Percentiles rank a stretch among this genome's conserved stretches.
These are phyloP conservation scores for Sialis fuliginosa DNA, from an alignment of 2,888 invertebrate species.

Conservation along the genomic window DNA sequence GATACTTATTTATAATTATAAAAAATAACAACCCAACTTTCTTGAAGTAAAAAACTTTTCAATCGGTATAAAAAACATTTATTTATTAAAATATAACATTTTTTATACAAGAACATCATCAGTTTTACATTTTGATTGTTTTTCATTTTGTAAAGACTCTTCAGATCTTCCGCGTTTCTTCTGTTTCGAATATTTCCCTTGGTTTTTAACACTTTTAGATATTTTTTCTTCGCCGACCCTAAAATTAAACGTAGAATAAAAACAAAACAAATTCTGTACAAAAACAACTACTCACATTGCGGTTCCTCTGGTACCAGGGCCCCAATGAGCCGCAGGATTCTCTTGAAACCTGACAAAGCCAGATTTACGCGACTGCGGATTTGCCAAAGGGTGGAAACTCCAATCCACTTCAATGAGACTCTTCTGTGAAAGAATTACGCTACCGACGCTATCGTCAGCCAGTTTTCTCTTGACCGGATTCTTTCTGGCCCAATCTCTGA, in stretches of 20 bases:
- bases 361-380: conserved; percentile 57
- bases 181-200: conserved; percentile 32
- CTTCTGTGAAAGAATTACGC: conserved; percentile 24
- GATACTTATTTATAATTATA: too few species aligned
- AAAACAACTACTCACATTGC: conserved; percentile 41
- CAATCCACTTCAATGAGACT: conserved; percentile 34
- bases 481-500: conserved; percentile 58
- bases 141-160: conserved; percentile 7
- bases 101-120: background rate
- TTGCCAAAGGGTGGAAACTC: conserved; percentile 45
- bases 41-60: too few species aligned
- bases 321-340: conserved; percentile 81
- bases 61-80: background rate
- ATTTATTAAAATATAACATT: background rate
- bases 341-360: conserved; percentile 65
- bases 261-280: background rate
- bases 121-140: background rate
- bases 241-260: conserved; percentile 9
- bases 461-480: conserved; percentile 49
- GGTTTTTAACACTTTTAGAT: conserved; percentile 42
- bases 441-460: conserved; percentile 29
- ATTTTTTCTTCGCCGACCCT: conserved; percentile 43
- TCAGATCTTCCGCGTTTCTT: conserved; percentile 23
- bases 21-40: too few species aligned
- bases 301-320: conserved; percentile 68